Conservation (phyloP, 2,797 vertebrate genomes). For the Sciurus carolinensis region DNA sequence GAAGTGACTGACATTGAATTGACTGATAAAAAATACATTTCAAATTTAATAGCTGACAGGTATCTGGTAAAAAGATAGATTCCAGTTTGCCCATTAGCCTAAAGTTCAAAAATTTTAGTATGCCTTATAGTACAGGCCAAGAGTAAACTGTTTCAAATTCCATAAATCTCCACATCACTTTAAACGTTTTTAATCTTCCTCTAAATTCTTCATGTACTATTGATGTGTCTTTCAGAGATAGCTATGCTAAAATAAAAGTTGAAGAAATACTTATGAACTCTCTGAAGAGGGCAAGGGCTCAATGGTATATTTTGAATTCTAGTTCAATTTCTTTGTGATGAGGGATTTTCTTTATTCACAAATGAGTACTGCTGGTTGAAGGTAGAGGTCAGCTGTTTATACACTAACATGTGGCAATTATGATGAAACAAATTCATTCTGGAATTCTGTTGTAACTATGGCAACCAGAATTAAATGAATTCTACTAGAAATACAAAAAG, state of each 20-base stretch:
- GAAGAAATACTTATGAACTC: conserved; percentile 85
- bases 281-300: conserved; percentile 82
- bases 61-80: conserved; percentile 24
- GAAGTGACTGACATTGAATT: background rate
- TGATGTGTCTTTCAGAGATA: conserved; percentile 71
- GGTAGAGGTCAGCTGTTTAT: conserved; percentile 89
- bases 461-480: conserved; percentile 88
- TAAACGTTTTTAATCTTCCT: conserved; percentile 56
- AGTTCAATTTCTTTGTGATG: conserved; percentile 87
- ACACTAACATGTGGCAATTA: conserved; percentile 90
- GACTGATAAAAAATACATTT: conserved; percentile 20
- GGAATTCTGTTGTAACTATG: conserved; percentile 89
- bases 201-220: conserved; percentile 42
- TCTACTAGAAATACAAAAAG: conserved; percentile 88
- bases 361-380: conserved; percentile 87
- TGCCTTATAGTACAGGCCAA: conserved; percentile 1
- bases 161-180: conserved; percentile 27
- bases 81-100: background rate
- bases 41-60: conserved; percentile 1
- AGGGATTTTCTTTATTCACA: conserved; percentile 87
- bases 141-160: conserved; percentile 65
- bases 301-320: conserved; percentile 85
- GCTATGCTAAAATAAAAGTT: conserved; percentile 72
- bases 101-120: conserved; percentile 50
- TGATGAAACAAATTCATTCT: conserved; percentile 89